Base-by-base conservation (phyloP, 2,797 vertebrate species). In the Chanos chanos region DNA sequence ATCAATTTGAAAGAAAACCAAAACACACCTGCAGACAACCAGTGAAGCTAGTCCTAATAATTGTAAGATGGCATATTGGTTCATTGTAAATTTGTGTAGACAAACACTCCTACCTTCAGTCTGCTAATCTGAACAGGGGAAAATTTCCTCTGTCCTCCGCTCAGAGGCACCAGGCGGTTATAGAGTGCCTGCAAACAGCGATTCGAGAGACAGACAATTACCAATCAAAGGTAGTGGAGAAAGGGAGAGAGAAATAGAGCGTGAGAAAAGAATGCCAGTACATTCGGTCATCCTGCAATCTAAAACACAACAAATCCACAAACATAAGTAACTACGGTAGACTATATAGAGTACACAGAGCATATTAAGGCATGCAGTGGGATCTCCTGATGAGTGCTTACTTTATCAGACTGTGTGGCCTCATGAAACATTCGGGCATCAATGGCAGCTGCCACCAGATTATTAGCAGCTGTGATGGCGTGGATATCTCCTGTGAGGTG, bases 401-500 rank as follows among this genome's bases (percentile, higher is more conserved):
- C 97, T 90, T 96, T 95, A 81, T 99, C 94, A 19, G 92, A 83
- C 64, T 99, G 97, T 0, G 95, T 98, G 52, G 87, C 61, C 77
- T 99, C 97, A 0, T 99, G 97, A 85, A 97, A 98, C 3, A 99
- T 94, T 27, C 96, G 94, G 0, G 95, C 91, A 0, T 99, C 97
- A 0, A 98, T 74, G 59, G 97, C 94, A 0, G 97, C 97, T 34
- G 97, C 93, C 0, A 99, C 94, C 25, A 99, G 80, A 81, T 99
- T 99, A 77, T 98, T 99, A 41, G 97, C 90, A 16, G 97, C 97
- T 2, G 96, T 99, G 82, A 99, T 97, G 77, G 97, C 97, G 0
- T 99, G 97, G 80, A 98, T 98, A 77, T 99, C 97, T 18, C 97
- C 97, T 0, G 97, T 99, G 68, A 99, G 95, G 75, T 99, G 97